These are phyloP conservation scores for Phaenicophaeus curvirostris DNA, from an alignment of 2,797 vertebrate genomes.

Conservation along the genomic window DNA sequence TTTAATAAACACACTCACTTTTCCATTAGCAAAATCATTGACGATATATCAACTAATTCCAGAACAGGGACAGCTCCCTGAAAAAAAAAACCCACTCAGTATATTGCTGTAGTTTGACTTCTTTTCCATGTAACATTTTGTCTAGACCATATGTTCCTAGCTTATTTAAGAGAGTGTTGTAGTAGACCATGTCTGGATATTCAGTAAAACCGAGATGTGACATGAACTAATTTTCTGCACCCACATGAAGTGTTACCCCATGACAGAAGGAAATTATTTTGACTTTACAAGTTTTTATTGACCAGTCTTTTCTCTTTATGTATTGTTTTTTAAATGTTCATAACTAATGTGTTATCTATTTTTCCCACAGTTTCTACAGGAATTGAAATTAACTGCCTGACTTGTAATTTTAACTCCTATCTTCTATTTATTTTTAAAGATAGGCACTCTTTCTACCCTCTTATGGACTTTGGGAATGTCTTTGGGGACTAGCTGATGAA, in stretches of 20 bases:
- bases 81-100: neutral
- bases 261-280: neutral
- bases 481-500: neutral
- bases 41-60: constrained; percentile 43
- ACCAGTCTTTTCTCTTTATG: neutral
- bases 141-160: constrained; percentile 18
- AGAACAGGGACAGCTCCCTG: neutral
- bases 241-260: neutral
- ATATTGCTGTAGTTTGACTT: neutral
- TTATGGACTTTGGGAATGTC: neutral
- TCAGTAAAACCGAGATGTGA: neutral
- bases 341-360: neutral
- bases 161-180: neutral
- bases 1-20: neutral
- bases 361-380: neutral
- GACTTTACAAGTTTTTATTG: neutral
- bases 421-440: neutral
- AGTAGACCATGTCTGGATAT: neutral
- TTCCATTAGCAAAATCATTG: neutral
- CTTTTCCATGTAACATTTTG: neutral
- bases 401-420: neutral
- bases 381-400: neutral
- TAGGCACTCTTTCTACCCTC: neutral
- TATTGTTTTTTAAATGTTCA: neutral
- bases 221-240: neutral